Evolutionary conservation across 2,113 vertebrate species (phyloP).

Genomic region (Charina bottae): DNA sequence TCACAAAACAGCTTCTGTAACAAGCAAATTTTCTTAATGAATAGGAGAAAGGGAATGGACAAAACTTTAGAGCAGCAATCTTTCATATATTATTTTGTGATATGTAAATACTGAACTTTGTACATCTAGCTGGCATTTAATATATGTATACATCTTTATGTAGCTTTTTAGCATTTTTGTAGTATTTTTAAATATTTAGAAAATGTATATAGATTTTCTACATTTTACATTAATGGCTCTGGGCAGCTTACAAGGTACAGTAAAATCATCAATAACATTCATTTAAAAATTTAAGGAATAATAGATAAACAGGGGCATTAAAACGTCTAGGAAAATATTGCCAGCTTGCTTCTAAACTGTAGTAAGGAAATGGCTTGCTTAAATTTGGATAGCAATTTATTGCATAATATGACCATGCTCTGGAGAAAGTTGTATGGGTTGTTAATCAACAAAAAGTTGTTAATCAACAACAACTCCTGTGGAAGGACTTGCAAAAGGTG

Average conservation of each 20-base stretch:
- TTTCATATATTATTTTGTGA: neutral
- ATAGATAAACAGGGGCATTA: neutral
- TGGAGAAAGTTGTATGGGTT: neutral
- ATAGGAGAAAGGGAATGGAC: neutral
- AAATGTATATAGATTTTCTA: neutral
- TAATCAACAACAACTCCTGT: neutral
- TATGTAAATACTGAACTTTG: constrained; percentile 9
- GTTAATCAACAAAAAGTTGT: neutral
- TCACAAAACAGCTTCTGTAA: neutral
- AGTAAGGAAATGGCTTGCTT: neutral
- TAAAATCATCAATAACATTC: neutral
- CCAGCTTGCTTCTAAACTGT: neutral
- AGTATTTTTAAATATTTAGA: neutral
- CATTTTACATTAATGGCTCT: neutral
- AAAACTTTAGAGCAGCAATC: neutral
- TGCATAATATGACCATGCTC: neutral
- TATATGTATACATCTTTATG: neutral
- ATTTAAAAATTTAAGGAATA: neutral
- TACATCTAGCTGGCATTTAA: neutral
- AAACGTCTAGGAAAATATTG: neutral
- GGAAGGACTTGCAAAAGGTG: neutral
- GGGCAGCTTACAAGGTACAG: neutral
- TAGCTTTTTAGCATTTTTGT: neutral
- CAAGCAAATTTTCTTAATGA: neutral
- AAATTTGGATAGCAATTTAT: neutral